These are phyloP conservation scores for Microlaimidae sp. DNA, from an alignment of 2,888 invertebrate genomes.

Conservation along the genomic window DNA sequence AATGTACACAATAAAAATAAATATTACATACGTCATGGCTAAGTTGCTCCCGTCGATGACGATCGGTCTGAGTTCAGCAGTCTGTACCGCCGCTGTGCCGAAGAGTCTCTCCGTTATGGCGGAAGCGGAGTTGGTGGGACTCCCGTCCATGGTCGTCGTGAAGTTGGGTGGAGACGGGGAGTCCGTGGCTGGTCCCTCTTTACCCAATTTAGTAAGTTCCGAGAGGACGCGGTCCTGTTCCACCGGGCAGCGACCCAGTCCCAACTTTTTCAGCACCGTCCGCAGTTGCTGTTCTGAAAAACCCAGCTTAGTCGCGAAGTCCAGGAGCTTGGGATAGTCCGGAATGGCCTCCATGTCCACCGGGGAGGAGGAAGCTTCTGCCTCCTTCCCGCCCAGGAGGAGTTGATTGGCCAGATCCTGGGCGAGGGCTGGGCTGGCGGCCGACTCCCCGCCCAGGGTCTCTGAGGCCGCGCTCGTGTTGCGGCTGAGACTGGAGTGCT, in stretches of 20 bases:
- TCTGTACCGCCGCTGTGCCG: neutral
- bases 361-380: conserved; percentile 26
- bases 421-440: neutral
- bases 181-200: conserved; percentile 8
- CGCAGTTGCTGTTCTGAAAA: conserved; percentile 71
- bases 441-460: neutral
- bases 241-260: conserved; percentile 42
- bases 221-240: conserved; percentile 64
- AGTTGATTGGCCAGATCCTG: neutral
- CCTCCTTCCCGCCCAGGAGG: neutral
- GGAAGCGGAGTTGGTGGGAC: neutral
- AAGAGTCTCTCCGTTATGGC: neutral
- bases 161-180: neutral
- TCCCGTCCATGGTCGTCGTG: neutral
- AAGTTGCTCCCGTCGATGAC: conserved; percentile 88
- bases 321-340: conserved; percentile 50
- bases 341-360: neutral
- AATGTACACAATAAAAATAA: neutral
- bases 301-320: conserved; percentile 77
- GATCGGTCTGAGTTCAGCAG: conserved; percentile 48
- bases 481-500: conserved; percentile 23
- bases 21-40: conserved; percentile 56
- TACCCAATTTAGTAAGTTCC: conserved; percentile 61
- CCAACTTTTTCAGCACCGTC: conserved; percentile 63
- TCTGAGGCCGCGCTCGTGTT: conserved; percentile 22